Base-by-base conservation (phyloP, 2,113 vertebrate genomes). In the Malurus cyaneus region DNA sequence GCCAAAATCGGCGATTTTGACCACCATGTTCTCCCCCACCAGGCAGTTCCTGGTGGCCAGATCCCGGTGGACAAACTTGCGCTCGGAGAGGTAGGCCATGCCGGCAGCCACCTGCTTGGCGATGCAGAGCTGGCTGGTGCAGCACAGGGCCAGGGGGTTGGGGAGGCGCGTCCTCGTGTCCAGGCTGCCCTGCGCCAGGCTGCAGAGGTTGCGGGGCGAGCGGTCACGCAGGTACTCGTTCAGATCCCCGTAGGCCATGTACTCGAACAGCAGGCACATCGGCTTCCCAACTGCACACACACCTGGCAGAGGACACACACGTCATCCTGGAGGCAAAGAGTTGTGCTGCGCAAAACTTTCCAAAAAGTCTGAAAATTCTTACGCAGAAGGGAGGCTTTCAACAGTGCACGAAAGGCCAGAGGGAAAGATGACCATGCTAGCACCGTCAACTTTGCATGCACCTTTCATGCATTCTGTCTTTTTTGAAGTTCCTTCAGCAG, bases 241-340 rank as follows among this genome's bases (percentile, higher is more conserved):
- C 80, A 99, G 98, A 94, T 99, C 99, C 0, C 99, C 99, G 0
- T 99, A 98, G 74, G 99, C 99, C 99, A 99, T 99, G 97, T 99
- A 99, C 96, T 99, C 99, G 1, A 99, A 99, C 90, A 99, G 98
- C 80, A 99, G 97, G 80, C 99, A 99, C 99, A 99, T 99, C 0
- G 99, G 99, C 91, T 99, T 99, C 46, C 99, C 99, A 13, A 99
- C 98, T 1, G 99, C 99, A 41, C 99, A 99, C 66, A 99, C 99
- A 2, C 99, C 99, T 99, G 95, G 5, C 93, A 91, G 17, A 49
- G 66, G 77, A 71, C 44, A 54, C 6, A 25, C 21, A 61, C 26
- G 21, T 42, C 16, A 36, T 25, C 28, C 5, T 5, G 5, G 36
- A 1, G 50, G 59, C n/a, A 85, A 31, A 49, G 7, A 9, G 9